Conservation (phyloP, 2,797 vertebrate species). For the Premnoplex brunnescens region DNA sequence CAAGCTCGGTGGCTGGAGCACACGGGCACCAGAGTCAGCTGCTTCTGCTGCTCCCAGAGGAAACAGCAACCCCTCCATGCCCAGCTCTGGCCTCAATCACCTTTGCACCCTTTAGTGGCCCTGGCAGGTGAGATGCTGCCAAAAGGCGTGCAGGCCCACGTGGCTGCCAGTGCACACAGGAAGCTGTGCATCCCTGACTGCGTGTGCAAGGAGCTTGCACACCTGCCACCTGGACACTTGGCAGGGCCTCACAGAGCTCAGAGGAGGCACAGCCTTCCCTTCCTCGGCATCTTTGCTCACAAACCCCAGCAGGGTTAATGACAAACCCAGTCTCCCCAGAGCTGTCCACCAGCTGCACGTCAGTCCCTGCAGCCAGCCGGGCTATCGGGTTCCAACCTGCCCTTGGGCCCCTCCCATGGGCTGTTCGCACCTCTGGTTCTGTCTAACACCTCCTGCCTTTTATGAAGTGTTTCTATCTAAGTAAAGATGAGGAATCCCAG, state of each 20-base stretch:
- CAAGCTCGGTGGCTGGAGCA: not conserved
- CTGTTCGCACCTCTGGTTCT: not conserved
- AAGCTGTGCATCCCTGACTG: accelerated
- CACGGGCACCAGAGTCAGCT: not conserved
- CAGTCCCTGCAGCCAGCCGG: not conserved
- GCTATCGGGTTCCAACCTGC: not conserved
- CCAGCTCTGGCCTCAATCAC: not conserved
- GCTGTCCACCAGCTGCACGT: not conserved
- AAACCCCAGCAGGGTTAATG: not conserved
- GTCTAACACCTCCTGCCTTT: not conserved
- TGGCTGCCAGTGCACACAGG: accelerated
- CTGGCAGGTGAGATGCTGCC: not conserved
- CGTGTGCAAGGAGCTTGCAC: not conserved
- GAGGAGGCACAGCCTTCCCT: not conserved
- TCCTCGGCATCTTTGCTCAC: not conserved
- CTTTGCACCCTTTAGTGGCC: not conserved
- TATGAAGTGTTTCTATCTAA: not conserved
- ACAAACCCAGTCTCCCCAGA: not conserved
- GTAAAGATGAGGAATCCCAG: not conserved
- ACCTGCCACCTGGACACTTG: accelerated
- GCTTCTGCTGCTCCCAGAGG: not conserved
- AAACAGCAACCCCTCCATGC: not conserved
- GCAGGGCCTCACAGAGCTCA: not conserved
- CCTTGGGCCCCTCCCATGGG: not conserved
- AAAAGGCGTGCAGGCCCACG: accelerated